Base-by-base conservation (phyloP, 92 coral and sea anemone genomes). In the Epizoanthus fatuus region DNA sequence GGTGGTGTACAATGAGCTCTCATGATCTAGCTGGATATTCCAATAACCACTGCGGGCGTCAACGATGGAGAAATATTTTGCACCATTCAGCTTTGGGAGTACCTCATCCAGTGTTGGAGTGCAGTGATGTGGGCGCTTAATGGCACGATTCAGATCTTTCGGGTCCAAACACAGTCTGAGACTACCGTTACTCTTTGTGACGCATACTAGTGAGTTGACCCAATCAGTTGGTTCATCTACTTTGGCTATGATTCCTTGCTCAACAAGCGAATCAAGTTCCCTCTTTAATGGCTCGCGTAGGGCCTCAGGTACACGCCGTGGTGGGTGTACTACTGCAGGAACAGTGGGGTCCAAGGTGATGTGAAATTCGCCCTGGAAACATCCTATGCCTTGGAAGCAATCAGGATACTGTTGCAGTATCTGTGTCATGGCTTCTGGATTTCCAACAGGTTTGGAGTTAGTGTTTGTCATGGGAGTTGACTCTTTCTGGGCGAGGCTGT, bases 21-120 rank as follows among this genome's bases (percentile, higher is more conserved):
- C 81, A 49, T 71, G 84, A 73, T 86, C 90, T 6, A 86, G 90
- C 80, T 72, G 60, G 66, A 94, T 89, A 74, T 91, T 91, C 97
- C 97, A 91, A 74, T 82, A 94, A 11, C 97, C 95, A 53, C 93
- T 91, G 49, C 90, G 85, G 3, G 93, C 95, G 68, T 91, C 93
- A 2, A 88, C 86, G 3, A 76, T 86, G 22, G 93, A 85, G 81
- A 91, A 94, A 42, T 65, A 87, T n/a, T 85, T 81, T 19, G 93
- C 93, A 65, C 91, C 86, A 52, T 92, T 88, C 1, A 94, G 90
- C 79, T 57, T 91, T 4, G 98, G 86, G 5, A 91, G 80, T 1
- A 94, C 68, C 40, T 91, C 95, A n/a, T 92, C 98, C 3, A 91
- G 86, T 35, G 98, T 89, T 19, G 95, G 95, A 16, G 92, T 89